Conservation (phyloP, 2,113 vertebrate species). For the Engystomops pustulosus region DNA sequence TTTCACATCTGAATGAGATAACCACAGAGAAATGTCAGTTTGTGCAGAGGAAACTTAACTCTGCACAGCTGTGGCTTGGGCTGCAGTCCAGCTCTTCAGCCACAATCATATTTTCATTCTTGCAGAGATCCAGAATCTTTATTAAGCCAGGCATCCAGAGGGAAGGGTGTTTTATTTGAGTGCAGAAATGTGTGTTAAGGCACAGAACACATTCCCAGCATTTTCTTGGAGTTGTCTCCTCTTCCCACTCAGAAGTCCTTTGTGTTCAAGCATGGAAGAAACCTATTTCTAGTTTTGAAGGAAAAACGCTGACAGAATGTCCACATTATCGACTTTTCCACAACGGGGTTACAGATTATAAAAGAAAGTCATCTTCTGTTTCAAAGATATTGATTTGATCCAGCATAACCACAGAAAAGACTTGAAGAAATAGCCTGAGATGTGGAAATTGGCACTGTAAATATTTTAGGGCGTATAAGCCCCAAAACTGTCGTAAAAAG, state of each 20-base stretch:
- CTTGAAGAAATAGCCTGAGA: too few relatives aligned
- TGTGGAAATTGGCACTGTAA: too few relatives aligned
- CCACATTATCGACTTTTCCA: not conserved
- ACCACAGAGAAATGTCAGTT: slow-evolving; percentile 65
- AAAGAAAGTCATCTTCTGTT: not conserved
- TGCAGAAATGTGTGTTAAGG: slow-evolving; percentile 9
- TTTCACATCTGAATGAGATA: slow-evolving; percentile 64
- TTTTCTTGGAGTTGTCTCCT: slow-evolving; percentile 30
- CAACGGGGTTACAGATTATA: not conserved
- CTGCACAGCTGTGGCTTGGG: slow-evolving; percentile 65
- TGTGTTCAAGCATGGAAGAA: not conserved
- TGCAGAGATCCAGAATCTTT: slow-evolving; percentile 52
- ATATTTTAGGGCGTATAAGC: too few relatives aligned
- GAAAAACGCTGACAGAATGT: slow-evolving; percentile 11
- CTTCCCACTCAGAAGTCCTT: too few relatives aligned
- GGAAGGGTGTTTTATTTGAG: slow-evolving; percentile 18
- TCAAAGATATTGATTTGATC: too few relatives aligned
- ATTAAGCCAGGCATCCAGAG: slow-evolving; percentile 57
- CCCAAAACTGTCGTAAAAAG: too few relatives aligned
- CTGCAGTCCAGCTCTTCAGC: slow-evolving; percentile 64
- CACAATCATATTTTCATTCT: slow-evolving; percentile 56
- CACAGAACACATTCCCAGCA: slow-evolving; percentile 31
- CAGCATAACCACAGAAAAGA: too few relatives aligned
- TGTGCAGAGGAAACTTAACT: slow-evolving; percentile 63
- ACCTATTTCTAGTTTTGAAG: not conserved